A percentile compares a stretch with the other conserved stretches of the same genome.
Evolutionary conservation across 2,113 vertebrate species (phyloP).

Genomic region (Taurulus bubalis): DNA sequence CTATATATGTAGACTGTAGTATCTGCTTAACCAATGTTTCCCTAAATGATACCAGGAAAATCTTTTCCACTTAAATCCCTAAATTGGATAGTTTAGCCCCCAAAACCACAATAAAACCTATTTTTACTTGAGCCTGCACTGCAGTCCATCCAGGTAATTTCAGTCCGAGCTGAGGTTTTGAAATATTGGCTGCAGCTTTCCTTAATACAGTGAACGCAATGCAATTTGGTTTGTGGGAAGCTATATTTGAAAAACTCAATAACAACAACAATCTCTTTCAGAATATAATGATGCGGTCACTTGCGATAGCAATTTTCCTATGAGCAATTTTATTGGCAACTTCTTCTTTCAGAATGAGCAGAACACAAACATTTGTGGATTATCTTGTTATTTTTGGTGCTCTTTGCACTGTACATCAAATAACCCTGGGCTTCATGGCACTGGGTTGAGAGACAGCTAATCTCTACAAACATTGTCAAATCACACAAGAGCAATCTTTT

Average conservation of each 20-base stretch:
- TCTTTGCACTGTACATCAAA: slow-evolving; percentile 29
- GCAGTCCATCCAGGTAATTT: slow-evolving; percentile 59
- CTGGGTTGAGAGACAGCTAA: slow-evolving; percentile 1
- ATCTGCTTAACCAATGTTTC: neutral
- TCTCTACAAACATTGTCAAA: neutral
- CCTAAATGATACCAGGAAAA: slow-evolving; percentile 25
- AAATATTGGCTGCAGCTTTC: slow-evolving; percentile 31
- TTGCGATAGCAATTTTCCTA: neutral
- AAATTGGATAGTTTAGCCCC: slow-evolving; percentile 11
- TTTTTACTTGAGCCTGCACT: slow-evolving; percentile 40
- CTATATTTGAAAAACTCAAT: slow-evolving; percentile 45
- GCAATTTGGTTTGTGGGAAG: slow-evolving; percentile 62
- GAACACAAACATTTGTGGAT: neutral
- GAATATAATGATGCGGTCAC: slow-evolving; percentile 46
- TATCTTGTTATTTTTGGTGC: neutral
- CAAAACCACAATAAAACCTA: slow-evolving; percentile 42
- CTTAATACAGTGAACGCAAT: slow-evolving; percentile 44
- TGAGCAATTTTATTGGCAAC: neutral
- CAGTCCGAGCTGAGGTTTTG: slow-evolving; percentile 52
- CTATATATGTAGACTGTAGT: slow-evolving; percentile 3
- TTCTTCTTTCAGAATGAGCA: neutral
- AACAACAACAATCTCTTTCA: slow-evolving; percentile 44
- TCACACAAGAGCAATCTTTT: neutral
- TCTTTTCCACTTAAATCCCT: slow-evolving; percentile 27
- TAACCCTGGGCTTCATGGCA: neutral